Evolutionary conservation across 2,113 vertebrate species (phyloP), one percentile per base, ranked within the genome.

Genomic region (Tursiops truncatus): DNA sequence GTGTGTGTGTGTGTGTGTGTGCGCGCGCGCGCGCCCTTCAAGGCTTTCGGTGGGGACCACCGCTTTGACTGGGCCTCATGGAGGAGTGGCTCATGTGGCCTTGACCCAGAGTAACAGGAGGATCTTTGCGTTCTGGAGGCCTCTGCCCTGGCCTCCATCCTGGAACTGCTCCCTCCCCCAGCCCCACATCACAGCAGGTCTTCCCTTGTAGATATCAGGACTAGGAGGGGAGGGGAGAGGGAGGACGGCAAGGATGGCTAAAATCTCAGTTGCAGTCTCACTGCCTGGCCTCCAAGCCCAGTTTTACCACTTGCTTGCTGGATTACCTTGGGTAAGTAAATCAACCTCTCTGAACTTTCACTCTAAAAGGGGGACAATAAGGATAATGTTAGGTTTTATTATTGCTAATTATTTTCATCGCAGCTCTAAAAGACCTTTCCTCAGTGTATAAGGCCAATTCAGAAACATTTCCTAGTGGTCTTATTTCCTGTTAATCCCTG

Each of bases 181-280:
- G 1, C 0, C 0, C 2, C 13, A 6, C 15, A 3, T 23, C 12
- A 28, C 44, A 23, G 21, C 47, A 25, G 20, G 26, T 70, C n/a
- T 62, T 36, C 38, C 17, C 44, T 21, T 25, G 26, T 58, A 12
- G 73, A 28, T 20, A 28, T 2, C 3, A 18, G 20, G 50, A 5
- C 56, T 21, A n/a, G 50, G 47, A 58, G 41, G 17, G 20, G 41
- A 7, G 8, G 15, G 17, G 44, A 15, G 33, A 44, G 31, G 31
- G 71, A 58, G 63, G 85, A 31, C 26, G 31, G 4, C 50, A 8
- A 47, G 28, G 63, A 21, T 1, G 20, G 33, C 58, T 47, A 6
- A 31, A 67, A 28, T n/a, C 41, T 87, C 80, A 73, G 44, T 26
- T 56, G 25, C 11, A 0, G 65, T 5, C 44, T 85, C 53, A 26